These are phyloP conservation scores for Sigmodon hispidus DNA, from an alignment of 2,113 vertebrate genomes.

Conservation along the genomic window DNA sequence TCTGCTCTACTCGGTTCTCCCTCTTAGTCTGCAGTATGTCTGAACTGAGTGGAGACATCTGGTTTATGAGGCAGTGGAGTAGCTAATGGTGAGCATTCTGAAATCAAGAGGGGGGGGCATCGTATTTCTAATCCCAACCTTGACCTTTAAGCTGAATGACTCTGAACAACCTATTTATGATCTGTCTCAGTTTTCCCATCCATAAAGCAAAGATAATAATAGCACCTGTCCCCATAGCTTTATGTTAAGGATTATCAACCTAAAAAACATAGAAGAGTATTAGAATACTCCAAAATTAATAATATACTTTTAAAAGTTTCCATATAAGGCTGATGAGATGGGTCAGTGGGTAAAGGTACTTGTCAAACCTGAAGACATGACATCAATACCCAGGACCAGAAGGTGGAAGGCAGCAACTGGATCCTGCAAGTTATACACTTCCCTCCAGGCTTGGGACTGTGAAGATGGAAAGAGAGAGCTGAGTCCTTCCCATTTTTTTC, in stretches of 20 bases:
- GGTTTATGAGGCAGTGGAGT: background rate
- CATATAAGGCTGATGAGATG: too few species aligned
- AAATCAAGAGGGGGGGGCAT: background rate
- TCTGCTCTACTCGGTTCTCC: background rate
- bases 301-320: constrained; percentile 11
- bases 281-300: constrained; percentile 17
- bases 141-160: background rate
- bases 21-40: background rate
- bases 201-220: background rate
- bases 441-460: background rate
- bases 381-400: background rate
- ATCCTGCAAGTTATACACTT: background rate
- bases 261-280: too few species aligned
- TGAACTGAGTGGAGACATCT: background rate
- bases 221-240: background rate
- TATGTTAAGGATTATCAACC: background rate
- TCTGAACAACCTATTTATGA: background rate
- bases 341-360: background rate
- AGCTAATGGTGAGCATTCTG: background rate
- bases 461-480: background rate
- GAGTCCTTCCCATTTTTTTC: background rate
- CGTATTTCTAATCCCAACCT: background rate
- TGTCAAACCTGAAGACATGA: background rate
- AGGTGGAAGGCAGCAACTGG: background rate
- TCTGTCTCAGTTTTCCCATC: background rate